phyloP scores from a whole-genome alignment of 2,797 vertebrate species.

The Gymnothorax reevesii region DNA sequence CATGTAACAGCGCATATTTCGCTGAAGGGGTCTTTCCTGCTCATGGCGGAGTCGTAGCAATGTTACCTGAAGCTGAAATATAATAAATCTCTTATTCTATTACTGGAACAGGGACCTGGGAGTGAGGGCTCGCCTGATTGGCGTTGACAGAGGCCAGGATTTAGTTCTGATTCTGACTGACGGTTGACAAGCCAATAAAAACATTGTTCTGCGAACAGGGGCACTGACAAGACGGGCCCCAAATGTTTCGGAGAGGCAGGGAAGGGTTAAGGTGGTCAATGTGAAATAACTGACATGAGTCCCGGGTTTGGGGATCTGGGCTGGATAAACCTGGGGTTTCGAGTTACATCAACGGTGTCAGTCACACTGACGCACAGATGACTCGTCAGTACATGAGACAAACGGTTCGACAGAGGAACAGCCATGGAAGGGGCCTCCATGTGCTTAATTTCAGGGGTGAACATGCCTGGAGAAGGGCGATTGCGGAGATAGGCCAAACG shows the following conservation, averaged over 20 bases:
- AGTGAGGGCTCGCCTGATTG: conserved; percentile 30
- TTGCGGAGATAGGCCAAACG: neutral
- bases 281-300: neutral
- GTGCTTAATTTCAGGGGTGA: conserved; percentile 28
- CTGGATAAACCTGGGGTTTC: conserved; percentile 38
- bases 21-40: neutral
- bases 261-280: conserved; percentile 44
- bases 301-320: conserved; percentile 28
- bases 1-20: neutral
- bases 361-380: conserved; percentile 20
- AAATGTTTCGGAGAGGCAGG: neutral
- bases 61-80: neutral
- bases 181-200: conserved; percentile 18
- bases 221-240: conserved; percentile 18
- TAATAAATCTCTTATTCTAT: neutral
- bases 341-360: conserved; percentile 34
- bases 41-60: neutral
- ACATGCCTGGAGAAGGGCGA: conserved; percentile 9
- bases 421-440: conserved; percentile 22
- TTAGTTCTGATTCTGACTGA: conserved; percentile 30
- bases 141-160: conserved; percentile 39
- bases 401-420: conserved; percentile 38
- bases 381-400: neutral
- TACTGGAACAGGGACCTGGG: neutral
- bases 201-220: neutral